Base-by-base conservation (phyloP, 2,113 vertebrate genomes). In the Chloebia gouldiae region DNA sequence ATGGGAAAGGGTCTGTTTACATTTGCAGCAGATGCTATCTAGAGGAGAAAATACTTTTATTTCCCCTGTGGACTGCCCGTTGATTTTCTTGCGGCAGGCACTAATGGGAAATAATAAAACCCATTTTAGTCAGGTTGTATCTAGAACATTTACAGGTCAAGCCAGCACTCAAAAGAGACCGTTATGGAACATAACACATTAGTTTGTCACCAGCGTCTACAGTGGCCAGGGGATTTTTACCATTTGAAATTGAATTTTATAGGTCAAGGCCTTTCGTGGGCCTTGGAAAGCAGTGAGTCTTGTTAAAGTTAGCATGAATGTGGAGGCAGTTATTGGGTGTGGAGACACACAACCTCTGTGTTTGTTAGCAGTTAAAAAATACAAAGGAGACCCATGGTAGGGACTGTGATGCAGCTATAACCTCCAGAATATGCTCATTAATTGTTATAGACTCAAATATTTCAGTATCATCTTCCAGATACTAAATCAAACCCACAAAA, bases 71-170 rank as follows among this genome's bases (percentile, higher is more conserved):
- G 93, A 95, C 95, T 66, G 86, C 85, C 69, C 13, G 78, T 95
- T 98, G 97, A 96, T 98, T 97, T 98, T 95, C 92, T 97, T 97
- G 95, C 2, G 22, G 94, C 97, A 96, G 93, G 88, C 96, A 94
- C 95, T 98, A 98, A 97, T 97, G 97, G 98, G 97, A 98, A 98
- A 98, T 96, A 97, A 98, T 98, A 98, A 98, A 98, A 96, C 88
- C 94, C 84, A 96, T 97, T 98, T 98, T 97, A 88, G 89, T 98
- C 96, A 96, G 96, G 78, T 95, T 92, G 88, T 95, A 97, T 97
- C 95, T 97, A 97, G 97, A 98, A 97, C 96, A 95, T 95, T 97
- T 95, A 96, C 96, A 98, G 97, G 97, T 98, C 98, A 98, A 97
- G 96, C 90, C 96, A 96, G 66, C 89, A 91, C 94, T 97, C 96